Percentiles rank a stretch among this genome's conserved stretches.
Evolutionary conservation across 2,888 invertebrate genomes (phyloP).

Genomic region (Baronia brevicornis): DNA sequence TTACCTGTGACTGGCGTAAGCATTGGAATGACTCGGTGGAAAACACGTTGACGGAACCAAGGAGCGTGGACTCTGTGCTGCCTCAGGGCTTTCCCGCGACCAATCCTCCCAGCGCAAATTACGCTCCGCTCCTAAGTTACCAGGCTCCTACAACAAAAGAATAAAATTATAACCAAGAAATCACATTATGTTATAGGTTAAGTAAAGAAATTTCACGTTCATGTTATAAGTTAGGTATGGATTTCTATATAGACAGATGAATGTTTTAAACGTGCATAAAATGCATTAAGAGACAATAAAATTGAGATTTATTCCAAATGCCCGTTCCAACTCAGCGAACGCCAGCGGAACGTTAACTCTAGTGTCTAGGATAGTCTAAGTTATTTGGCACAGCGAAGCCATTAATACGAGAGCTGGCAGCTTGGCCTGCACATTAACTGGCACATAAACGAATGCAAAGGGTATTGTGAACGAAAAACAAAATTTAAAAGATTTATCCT

Average conservation of each 20-base stretch:
- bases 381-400: slow-evolving; percentile 58
- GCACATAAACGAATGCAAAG: slow-evolving; percentile 65
- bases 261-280: not conserved
- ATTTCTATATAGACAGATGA: no score
- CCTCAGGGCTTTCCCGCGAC: slow-evolving; percentile 60
- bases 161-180: not conserved
- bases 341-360: slow-evolving; percentile 47
- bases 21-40: slow-evolving; percentile 48
- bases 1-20: slow-evolving; percentile 57
- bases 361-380: slow-evolving; percentile 33
- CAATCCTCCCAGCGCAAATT: slow-evolving; percentile 59
- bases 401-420: slow-evolving; percentile 63
- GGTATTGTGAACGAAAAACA: slow-evolving; percentile 66
- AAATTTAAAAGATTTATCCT: slow-evolving; percentile 42
- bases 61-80: slow-evolving; percentile 54
- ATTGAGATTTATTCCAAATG: slow-evolving; percentile 12
- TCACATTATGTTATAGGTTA: no score
- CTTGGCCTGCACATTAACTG: slow-evolving; percentile 56
- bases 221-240: not conserved
- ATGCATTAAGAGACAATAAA: slow-evolving; percentile 4
- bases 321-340: slow-evolving; percentile 30
- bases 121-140: slow-evolving; percentile 20
- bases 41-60: slow-evolving; percentile 58
- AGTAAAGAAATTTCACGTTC: not conserved
- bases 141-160: slow-evolving; percentile 27